These are phyloP conservation scores for Phrynosoma platyrhinos DNA, from an alignment of 2,113 vertebrate genomes.

Conservation along the genomic window DNA sequence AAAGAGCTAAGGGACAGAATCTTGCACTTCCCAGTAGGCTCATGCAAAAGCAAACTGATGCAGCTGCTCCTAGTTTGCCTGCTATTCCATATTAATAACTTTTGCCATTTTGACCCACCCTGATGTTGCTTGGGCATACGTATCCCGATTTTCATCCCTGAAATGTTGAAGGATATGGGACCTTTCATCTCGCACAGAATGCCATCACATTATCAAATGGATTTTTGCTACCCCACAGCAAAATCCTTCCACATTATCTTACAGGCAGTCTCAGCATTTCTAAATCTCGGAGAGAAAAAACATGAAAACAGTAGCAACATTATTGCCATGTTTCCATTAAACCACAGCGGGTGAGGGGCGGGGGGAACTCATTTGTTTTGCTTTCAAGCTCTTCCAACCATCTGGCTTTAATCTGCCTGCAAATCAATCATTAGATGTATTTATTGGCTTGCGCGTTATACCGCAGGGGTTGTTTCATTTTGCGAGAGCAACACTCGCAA, in stretches of 20 bases:
- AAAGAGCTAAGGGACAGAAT: no score
- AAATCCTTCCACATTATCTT: constrained; percentile 51
- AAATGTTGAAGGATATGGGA: constrained; percentile 29
- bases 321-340: constrained; percentile 19
- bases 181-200: constrained; percentile 39
- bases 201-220: constrained; percentile 47
- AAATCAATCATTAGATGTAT: constrained; percentile 27
- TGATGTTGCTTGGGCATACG: no score
- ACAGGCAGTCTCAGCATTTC: constrained; percentile 41
- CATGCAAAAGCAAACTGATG: no score
- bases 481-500: fast-evolving
- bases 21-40: no score
- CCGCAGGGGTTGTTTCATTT: neutral
- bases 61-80: no score
- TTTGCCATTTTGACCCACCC: no score
- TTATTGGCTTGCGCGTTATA: constrained; percentile 1
- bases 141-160: no score
- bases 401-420: constrained; percentile 38
- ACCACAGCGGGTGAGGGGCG: neutral
- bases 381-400: constrained; percentile 27
- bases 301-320: constrained; percentile 9
- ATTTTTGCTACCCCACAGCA: constrained; percentile 51
- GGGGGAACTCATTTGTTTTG: neutral
- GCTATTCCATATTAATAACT: no score
- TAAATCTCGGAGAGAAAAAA: constrained; percentile 25